Base-by-base conservation (phyloP, 2,888 invertebrate genomes). In the Megaustenia siamemsis region DNA sequence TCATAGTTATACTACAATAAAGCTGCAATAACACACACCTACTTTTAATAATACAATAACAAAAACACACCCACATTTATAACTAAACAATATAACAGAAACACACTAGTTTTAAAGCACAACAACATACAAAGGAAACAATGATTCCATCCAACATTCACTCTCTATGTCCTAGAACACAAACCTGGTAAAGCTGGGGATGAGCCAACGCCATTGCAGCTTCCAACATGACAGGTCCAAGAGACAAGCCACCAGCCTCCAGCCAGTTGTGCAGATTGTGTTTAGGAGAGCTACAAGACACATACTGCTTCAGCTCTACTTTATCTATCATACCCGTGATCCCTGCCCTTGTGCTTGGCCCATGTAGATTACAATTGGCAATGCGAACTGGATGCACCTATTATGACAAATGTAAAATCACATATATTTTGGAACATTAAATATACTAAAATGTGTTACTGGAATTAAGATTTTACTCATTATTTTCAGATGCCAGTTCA, bases 301-400 rank as follows among this genome's bases (percentile, higher is more conserved):
- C 95, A 93, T 96, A 96, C 91, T 97, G 96, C 45, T 96, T 95
- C 79, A 96, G 90, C 85, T 95, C 94, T 87, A 97, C 95, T 88
- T 96, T 96, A 0, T 97, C 97, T 86, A 98, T 94, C 75, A 98
- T 95, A 10, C 97, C 97, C 4, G 98, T 98, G 45, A 98, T 95
- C 0, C 98, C 98, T 3, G 97, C 96, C 89, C 97, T 97, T 53
- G 97, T 97, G 91, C 97, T 97, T 88, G 97, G 96, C 0, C 98
- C 98, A 92, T 99, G 98, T n/a, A 99, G 95, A 95, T 99, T 99
- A 92, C 99, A 99, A 76, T 96, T 97, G 38, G 98, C 96, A 86
- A 98, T 94, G 78, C 98, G 96, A 56, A 98, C 95, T 1, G 98
- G 98, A 35, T 97, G 97, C 89, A 97, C 95, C 96, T 96, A 53